Evolutionary conservation across 2,888 invertebrate genomes (phyloP), one percentile per base, ranked within the genome.

Genomic region (Athrips mouffetella): DNA sequence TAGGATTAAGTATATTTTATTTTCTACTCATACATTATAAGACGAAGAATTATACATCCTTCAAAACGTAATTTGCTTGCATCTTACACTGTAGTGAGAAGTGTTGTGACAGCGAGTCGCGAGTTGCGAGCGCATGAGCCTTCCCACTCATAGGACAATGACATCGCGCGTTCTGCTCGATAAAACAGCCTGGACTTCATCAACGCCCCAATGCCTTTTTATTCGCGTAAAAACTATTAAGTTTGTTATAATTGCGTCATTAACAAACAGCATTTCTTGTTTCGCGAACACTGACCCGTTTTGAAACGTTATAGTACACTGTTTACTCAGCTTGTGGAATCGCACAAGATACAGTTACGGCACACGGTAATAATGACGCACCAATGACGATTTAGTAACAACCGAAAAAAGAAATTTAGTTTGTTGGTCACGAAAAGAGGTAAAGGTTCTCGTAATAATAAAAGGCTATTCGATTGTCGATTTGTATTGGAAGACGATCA

Each of bases 111-210:
- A 15, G 11, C 11, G 7, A 18, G 6, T 35, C 8, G 27, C 27
- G 37, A 23, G 40, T 47, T 41, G 62, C 55, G 54, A 56, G 23
- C 31, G 47, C 50, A 6, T 27, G 37, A 35, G 45, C 70, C 65
- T 67, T 59, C 70, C 70, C 70, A 65, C 75, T 70, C 71, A 65
- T 69, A 82, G 87, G 86, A 87, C 87, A 85, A 86, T 86, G 86
- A 87, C 86, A 84, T 82, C 76, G 77, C 74, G 73, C 80, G 85
- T 86, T 86, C 83, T 83, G 83, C 84, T 82, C 84, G 80, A 83
- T 83, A 83, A 83, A 86, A 75, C 76, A 78, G 76, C 77, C 81
- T 81, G 80, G 75, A 83, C 78, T 73, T 77, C 78, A 82, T 72
- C 71, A 76, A 74, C 69, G 71, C 68, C 71, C 68, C 66, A 59